Evolutionary conservation across 2,888 invertebrate species (phyloP).

Genomic region (Euzetes globulus): DNA sequence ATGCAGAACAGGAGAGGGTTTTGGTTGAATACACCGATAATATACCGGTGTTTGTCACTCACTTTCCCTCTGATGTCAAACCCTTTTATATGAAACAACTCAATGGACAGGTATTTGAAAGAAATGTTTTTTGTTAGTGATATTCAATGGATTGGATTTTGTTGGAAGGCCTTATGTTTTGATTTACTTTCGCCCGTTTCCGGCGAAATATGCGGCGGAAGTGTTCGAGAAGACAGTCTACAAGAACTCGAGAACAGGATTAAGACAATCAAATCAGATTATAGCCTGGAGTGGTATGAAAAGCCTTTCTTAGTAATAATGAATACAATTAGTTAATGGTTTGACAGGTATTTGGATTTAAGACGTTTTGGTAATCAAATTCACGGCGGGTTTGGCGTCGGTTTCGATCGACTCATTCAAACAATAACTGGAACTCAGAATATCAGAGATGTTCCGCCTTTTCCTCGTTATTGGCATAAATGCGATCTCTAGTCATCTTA

Average conservation of each 20-base stretch:
- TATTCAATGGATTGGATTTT: conserved; percentile 6
- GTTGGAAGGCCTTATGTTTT: conserved; percentile 52
- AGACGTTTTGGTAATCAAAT: conserved; percentile 78
- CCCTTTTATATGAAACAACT: conserved; percentile 87
- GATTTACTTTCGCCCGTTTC: conserved; percentile 80
- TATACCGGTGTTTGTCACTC: conserved; percentile 74
- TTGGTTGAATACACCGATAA: conserved; percentile 64
- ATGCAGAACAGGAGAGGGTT: conserved; percentile 82
- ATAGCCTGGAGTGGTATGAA: conserved; percentile 44
- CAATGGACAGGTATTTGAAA: conserved; percentile 54
- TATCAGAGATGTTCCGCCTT: conserved; percentile 89
- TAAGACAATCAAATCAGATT: conserved; percentile 35
- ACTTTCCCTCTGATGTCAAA: conserved; percentile 81
- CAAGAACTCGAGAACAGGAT: conserved; percentile 58
- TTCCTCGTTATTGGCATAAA: conserved; percentile 74
- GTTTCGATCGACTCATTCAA: conserved; percentile 84
- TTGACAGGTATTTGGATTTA: conserved; percentile 72
- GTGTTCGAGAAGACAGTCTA: conserved; percentile 75
- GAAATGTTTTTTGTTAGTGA: neutral
- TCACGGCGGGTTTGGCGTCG: conserved; percentile 92
- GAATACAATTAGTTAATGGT: neutral
- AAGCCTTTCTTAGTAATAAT: neutral
- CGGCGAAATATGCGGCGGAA: conserved; percentile 92
- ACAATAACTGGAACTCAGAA: conserved; percentile 70
- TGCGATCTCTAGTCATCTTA: conserved; percentile 41